These are phyloP conservation scores for Aethes cnicana DNA, from an alignment of 2,888 invertebrate species.

Conservation along the genomic window DNA sequence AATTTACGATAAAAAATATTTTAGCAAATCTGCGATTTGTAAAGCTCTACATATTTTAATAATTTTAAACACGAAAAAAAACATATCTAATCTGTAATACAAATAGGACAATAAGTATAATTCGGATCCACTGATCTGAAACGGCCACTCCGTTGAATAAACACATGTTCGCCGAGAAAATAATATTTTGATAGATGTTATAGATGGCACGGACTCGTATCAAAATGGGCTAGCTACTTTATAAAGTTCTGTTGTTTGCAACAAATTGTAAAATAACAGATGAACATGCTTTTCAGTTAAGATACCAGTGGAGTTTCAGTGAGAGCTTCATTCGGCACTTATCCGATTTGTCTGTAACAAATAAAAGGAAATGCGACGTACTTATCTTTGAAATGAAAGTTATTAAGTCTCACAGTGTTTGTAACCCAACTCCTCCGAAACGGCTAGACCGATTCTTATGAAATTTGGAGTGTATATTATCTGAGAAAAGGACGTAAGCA, in stretches of 20 bases:
- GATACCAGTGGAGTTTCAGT: background rate
- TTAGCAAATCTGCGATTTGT: no score
- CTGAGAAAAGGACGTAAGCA: no score
- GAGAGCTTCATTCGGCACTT: conserved; percentile 4
- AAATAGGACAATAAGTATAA: no score
- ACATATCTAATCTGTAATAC: no score
- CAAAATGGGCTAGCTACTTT: conserved; percentile 14
- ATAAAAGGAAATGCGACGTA: background rate
- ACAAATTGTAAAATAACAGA: conserved; percentile 26
- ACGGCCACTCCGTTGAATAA: no score
- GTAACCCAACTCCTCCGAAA: no score
- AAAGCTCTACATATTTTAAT: no score
- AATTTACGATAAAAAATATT: no score
- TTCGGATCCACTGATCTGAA: no score
- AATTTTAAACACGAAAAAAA: no score
- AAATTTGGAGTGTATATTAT: background rate
- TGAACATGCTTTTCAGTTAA: conserved; percentile 6
- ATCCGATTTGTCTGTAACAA: conserved; percentile 12
- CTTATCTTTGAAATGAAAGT: background rate
- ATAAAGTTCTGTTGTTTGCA: conserved; percentile 14
- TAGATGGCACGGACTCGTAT: conserved; percentile 13
- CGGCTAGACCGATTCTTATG: no score
- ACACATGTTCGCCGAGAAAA: background rate
- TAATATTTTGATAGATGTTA: background rate
- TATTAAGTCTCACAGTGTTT: no score